Percentiles rank a stretch among this genome's conserved stretches.
These are phyloP conservation scores for Hypocryptadius cinnamomeus DNA, from an alignment of 2,113 vertebrate species.

Conservation along the genomic window DNA sequence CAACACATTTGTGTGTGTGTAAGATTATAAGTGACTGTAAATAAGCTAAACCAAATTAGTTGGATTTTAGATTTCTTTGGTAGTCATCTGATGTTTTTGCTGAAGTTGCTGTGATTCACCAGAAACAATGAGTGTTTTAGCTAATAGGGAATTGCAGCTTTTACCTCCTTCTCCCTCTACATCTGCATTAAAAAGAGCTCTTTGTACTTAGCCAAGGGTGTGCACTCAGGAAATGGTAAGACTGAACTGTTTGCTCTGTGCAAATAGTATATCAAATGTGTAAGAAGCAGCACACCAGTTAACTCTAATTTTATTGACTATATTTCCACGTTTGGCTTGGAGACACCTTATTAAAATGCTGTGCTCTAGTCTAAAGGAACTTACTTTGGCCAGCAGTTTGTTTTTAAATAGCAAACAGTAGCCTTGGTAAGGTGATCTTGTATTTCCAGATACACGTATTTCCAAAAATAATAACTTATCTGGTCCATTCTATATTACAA, in stretches of 20 bases:
- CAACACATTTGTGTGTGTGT: background rate
- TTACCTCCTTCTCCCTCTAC: background rate
- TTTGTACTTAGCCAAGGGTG: background rate
- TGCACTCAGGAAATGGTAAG: background rate
- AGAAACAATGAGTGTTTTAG: background rate
- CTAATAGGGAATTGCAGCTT: background rate
- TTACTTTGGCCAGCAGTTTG: background rate
- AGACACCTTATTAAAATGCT: background rate
- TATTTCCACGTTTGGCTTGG: conserved; percentile 4
- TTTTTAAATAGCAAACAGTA: background rate
- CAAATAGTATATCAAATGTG: background rate
- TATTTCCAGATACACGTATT: background rate
- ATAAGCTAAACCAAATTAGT: background rate
- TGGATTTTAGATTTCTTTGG: background rate
- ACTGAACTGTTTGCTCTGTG: background rate
- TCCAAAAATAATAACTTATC: background rate
- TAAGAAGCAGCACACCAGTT: background rate
- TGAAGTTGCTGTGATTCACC: background rate
- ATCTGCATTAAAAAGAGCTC: background rate
- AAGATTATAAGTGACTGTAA: background rate
- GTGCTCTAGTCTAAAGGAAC: background rate
- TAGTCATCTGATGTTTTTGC: background rate
- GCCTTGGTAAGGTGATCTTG: background rate
- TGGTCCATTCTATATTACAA: background rate
- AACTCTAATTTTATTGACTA: background rate